phyloP scores from a whole-genome alignment of 2,888 invertebrate species.

The Drosophila fungiperda region DNA sequence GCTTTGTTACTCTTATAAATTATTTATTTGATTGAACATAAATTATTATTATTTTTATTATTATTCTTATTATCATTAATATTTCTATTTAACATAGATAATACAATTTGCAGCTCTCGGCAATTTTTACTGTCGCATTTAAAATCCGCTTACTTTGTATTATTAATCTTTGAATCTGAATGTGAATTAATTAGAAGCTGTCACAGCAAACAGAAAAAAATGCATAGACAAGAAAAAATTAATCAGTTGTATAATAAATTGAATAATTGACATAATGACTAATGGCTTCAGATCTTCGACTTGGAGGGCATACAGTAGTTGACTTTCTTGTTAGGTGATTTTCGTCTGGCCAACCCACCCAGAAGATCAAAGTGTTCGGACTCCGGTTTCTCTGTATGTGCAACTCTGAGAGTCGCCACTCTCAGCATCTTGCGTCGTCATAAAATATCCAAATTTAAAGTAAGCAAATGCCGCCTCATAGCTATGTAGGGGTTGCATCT shows the following conservation, averaged over 20 bases:
- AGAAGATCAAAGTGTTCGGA: neutral
- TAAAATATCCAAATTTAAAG: slow-evolving; percentile 69
- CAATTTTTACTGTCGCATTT: neutral
- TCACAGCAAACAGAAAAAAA: neutral
- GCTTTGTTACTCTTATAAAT: neutral
- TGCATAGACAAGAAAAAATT: neutral
- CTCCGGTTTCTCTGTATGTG: slow-evolving; percentile 1
- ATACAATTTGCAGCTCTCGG: neutral
- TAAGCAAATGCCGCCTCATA: slow-evolving; percentile 54
- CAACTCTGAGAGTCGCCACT: neutral
- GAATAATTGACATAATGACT: neutral
- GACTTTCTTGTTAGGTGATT: neutral
- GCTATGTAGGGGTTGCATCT: slow-evolving; percentile 76
- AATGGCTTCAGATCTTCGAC: neutral
- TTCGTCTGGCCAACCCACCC: neutral
- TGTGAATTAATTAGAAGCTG: neutral
- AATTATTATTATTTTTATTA: neutral
- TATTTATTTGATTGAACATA: neutral
- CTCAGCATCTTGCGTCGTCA: slow-evolving; percentile 36
- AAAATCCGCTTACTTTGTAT: neutral
- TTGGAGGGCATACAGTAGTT: slow-evolving; percentile 20
- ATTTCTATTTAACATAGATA: neutral
- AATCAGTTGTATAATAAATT: neutral
- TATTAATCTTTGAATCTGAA: neutral
- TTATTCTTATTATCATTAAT: neutral